phyloP scores from a whole-genome alignment of 2,888 invertebrate species.

The Agonopterix alstromeriana region DNA sequence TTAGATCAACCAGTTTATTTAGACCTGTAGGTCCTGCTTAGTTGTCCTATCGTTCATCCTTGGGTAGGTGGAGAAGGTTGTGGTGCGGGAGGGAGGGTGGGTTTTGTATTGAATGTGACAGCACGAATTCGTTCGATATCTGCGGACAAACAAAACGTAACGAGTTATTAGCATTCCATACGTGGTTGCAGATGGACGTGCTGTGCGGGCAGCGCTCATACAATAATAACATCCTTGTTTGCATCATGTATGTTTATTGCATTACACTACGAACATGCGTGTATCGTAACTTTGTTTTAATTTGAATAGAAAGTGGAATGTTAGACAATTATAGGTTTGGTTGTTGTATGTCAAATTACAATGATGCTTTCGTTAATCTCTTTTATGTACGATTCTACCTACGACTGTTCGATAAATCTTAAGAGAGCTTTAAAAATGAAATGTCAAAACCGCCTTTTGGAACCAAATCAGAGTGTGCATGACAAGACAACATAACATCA shows the following conservation, averaged over 20 bases:
- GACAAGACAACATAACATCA: too few relatives aligned
- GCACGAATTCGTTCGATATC: slow-evolving; percentile 44
- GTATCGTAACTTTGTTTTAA: not conserved
- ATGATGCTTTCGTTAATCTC: too few relatives aligned
- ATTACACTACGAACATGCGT: slow-evolving; percentile 8
- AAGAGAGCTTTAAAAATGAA: too few relatives aligned
- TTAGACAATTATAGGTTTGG: too few relatives aligned
- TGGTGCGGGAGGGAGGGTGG: slow-evolving; percentile 28
- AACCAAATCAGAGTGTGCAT: too few relatives aligned
- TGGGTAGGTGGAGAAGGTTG: slow-evolving; percentile 11
- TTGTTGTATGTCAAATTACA: too few relatives aligned
- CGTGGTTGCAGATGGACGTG: slow-evolving; percentile 55
- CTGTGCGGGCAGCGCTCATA: slow-evolving; percentile 49
- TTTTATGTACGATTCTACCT: too few relatives aligned
- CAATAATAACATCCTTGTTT: slow-evolving; percentile 38
- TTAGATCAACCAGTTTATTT: slow-evolving; percentile 33
- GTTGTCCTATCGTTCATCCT: slow-evolving; percentile 14
- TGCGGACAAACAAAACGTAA: slow-evolving; percentile 48
- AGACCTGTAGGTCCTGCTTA: slow-evolving; percentile 38
- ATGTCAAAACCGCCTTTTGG: too few relatives aligned
- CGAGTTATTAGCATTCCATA: slow-evolving; percentile 63
- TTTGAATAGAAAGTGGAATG: slow-evolving; percentile 2
- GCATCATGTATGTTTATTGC: slow-evolving; percentile 38
- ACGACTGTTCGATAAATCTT: too few relatives aligned
- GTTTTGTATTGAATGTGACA: slow-evolving; percentile 32